Base-by-base conservation (phyloP, 1,140 invertebrate species). In the Rhagoletis pomonella region DNA sequence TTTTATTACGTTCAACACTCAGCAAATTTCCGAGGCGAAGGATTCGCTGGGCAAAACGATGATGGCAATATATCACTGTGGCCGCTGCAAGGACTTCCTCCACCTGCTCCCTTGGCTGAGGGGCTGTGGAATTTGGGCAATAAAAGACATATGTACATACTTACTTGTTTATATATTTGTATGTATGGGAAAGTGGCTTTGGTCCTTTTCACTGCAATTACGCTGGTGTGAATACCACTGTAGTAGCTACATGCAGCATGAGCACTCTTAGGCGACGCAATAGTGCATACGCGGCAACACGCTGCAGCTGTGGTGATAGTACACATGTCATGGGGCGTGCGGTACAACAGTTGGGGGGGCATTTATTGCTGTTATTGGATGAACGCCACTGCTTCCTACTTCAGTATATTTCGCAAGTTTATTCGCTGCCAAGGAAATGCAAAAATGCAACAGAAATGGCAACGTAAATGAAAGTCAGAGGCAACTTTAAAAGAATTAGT, bases 1-100 rank as follows among this genome's bases (percentile, higher is more conserved):
- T 88, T 88, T 88, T 87, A 88, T 86, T 88, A 58, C 86, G 64
- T 29, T 85, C 88, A 88, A 88, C 88, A 88, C 88, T 87, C 81
- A 86, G 87, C 60, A 87, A 85, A 87, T 85, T 86, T 65, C 42
- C 73, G 50, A 86, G 64, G 19, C 86, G 14, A 86, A 69, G 67
- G 64, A 86, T 81, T 88, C 86, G 55, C 42, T 73, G 58, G 69
- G 73, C 59, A 73, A 88, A 86, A 81, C n/a, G 39, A 81, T 42
- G 39, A 81, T 81, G 86, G 39, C 59, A 86, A 88, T 88, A 81
- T 86, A 88, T 87, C 87, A 88, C 86, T 87, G 77, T 84, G 64
- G 29, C 58, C 6, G 64, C 62, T 86, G 44, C 86, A 81, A 81
- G 73, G 73, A 81, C 73, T 19, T 29, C 47, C 6, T 29, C 17